phyloP scores from a whole-genome alignment of 2,113 vertebrate genomes.

The Hemichromis elongatus region DNA sequence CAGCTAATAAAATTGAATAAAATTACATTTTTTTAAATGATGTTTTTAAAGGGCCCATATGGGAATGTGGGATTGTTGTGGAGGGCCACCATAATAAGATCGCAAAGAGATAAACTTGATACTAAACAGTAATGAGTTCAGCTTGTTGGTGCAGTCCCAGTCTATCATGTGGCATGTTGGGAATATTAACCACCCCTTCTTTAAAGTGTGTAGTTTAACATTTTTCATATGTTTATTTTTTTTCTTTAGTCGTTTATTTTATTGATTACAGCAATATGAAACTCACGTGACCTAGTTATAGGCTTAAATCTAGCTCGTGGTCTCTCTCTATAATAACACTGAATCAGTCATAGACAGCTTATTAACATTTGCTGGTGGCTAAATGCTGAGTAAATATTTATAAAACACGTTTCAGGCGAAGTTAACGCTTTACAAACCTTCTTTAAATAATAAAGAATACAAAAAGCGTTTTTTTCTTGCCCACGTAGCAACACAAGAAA shows the following conservation, averaged over 20 bases:
- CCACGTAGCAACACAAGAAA: slow-evolving; percentile 49
- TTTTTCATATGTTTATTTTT: not conserved
- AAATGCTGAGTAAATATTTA: not conserved
- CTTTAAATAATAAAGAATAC: not conserved
- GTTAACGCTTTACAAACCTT: not conserved
- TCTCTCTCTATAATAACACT: not conserved
- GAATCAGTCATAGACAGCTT: not conserved
- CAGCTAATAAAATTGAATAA: not conserved
- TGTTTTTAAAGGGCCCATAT: not conserved
- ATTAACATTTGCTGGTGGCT: not conserved
- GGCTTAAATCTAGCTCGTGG: not conserved
- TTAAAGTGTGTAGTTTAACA: not conserved
- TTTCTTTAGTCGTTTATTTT: not conserved
- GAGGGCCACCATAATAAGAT: rapidly evolving
- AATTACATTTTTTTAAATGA: not conserved
- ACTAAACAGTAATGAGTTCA: not conserved
- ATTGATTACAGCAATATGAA: not conserved
- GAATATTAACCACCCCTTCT: not conserved
- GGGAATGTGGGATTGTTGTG: not conserved
- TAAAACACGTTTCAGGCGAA: not conserved
- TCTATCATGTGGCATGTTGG: not conserved
- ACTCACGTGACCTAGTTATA: not conserved
- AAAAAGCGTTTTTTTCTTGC: not conserved
- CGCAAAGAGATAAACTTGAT: not conserved
- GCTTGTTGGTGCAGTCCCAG: not conserved